Evolutionary conservation across 2,888 invertebrate species (phyloP).

Genomic region (Macrosoma leucophasiata): DNA sequence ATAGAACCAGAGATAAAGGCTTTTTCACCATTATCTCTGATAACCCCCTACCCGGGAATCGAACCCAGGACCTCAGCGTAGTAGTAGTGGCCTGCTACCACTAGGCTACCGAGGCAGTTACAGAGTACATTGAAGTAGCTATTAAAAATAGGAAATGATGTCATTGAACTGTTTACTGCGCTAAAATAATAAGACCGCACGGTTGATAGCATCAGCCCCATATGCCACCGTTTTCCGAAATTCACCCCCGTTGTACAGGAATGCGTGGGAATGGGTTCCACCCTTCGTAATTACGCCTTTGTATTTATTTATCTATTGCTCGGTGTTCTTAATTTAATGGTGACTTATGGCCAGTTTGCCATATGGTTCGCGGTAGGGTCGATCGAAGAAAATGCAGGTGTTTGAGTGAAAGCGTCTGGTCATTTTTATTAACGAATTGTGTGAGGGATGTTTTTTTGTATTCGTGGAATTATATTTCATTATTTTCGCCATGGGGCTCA

Average conservation of each 20-base stretch:
- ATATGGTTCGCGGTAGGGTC: slow-evolving; percentile 48
- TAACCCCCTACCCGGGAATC: too few relatives aligned
- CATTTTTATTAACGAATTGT: too few relatives aligned
- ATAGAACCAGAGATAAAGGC: too few relatives aligned
- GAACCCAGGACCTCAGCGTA: too few relatives aligned
- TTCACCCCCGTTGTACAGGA: slow-evolving; percentile 47
- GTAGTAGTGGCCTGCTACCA: too few relatives aligned
- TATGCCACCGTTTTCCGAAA: slow-evolving; percentile 38
- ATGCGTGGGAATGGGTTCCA: slow-evolving; percentile 63
- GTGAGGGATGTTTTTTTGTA: too few relatives aligned
- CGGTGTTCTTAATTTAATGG: slow-evolving; percentile 50
- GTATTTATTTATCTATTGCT: slow-evolving; percentile 43
- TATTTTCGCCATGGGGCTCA: too few relatives aligned
- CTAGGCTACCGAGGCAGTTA: too few relatives aligned
- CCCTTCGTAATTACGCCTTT: slow-evolving; percentile 51
- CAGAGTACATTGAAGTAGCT: too few relatives aligned
- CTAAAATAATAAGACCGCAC: slow-evolving; percentile 36
- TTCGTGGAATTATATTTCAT: too few relatives aligned
- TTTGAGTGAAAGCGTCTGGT: slow-evolving; percentile 13
- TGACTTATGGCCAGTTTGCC: slow-evolving; percentile 66
- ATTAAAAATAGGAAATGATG: too few relatives aligned
- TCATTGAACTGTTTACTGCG: slow-evolving; percentile 22
- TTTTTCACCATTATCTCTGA: too few relatives aligned
- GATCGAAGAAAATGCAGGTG: slow-evolving; percentile 26
- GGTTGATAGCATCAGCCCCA: slow-evolving; percentile 42